Conservation (phyloP, 2,888 invertebrate species). For the Megamerina dolium region DNA sequence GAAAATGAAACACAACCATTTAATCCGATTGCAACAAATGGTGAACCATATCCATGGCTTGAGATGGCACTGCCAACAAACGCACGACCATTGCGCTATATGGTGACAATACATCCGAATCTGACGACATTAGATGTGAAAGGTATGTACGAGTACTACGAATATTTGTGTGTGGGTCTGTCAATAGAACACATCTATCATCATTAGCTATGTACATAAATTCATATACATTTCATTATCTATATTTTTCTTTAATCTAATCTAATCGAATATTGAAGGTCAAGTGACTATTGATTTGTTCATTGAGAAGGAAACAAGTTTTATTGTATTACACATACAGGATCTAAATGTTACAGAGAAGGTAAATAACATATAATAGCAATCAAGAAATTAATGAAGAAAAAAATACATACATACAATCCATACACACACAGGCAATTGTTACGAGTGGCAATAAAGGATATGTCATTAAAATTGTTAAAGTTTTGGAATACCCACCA, state of each 20-base stretch:
- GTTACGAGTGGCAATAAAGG: constrained; percentile 55
- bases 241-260: constrained; percentile 1
- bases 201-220: too few species aligned
- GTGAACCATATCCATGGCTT: constrained; percentile 72
- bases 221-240: background rate
- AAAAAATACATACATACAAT: background rate
- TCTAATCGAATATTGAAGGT: constrained; percentile 56
- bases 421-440: constrained; percentile 47
- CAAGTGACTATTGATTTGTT: constrained; percentile 82
- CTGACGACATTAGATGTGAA: constrained; percentile 81
- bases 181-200: background rate
- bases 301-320: constrained; percentile 73
- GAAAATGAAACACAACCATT: constrained; percentile 58
- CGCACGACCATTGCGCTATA: constrained; percentile 76
- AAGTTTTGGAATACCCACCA: constrained; percentile 71
- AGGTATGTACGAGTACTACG: constrained; percentile 62
- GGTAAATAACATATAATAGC: constrained; percentile 43
- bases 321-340: constrained; percentile 77
- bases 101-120: constrained; percentile 87
- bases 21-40: constrained; percentile 66
- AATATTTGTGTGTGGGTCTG: background rate
- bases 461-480: constrained; percentile 64
- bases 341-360: constrained; percentile 82
- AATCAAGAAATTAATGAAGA: too few species aligned
- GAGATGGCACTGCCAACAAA: constrained; percentile 70